A percentile compares a stretch with the other conserved stretches of the same genome.
phyloP scores from a whole-genome alignment of 2,888 invertebrate genomes.

The Sarcophaga caerulescens region DNA sequence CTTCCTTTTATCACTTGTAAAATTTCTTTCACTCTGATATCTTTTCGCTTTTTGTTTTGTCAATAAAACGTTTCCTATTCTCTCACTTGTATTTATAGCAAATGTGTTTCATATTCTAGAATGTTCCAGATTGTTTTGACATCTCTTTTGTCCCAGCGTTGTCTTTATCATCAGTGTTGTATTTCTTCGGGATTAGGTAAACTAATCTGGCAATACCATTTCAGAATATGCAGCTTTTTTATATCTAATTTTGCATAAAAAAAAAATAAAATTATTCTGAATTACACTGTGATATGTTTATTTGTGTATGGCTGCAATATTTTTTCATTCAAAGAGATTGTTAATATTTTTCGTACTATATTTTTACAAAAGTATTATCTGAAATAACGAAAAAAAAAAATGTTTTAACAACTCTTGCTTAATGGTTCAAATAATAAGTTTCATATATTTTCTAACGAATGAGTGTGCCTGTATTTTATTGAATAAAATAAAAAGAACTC shows the following conservation, averaged over 20 bases:
- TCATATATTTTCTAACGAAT: conserved; percentile 7
- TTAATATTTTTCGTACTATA: conserved; percentile 34
- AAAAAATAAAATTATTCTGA: background rate
- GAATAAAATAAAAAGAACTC: background rate
- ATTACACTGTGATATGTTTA: conserved; percentile 36
- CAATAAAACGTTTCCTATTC: conserved; percentile 42
- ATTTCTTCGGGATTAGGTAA: background rate
- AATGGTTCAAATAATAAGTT: background rate
- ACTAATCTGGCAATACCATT: background rate
- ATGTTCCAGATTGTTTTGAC: conserved; percentile 69
- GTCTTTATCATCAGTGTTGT: background rate
- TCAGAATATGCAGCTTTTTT: background rate
- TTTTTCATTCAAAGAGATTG: conserved; percentile 46
- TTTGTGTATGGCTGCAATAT: conserved; percentile 50
- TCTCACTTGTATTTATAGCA: conserved; percentile 68
- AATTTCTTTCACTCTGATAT: background rate
- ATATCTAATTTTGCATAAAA: background rate
- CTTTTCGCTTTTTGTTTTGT: conserved; percentile 57
- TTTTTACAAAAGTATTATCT: conserved; percentile 41
- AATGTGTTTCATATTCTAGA: conserved; percentile 68
- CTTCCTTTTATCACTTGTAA: background rate
- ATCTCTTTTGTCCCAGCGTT: conserved; percentile 19
- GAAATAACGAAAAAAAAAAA: conserved; percentile 17
- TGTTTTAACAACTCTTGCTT: conserved; percentile 17
- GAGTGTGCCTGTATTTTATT: conserved; percentile 15